A percentile compares a stretch with the other conserved stretches of the same genome.
These are phyloP conservation scores for Parotia lawesii DNA, from an alignment of 2,113 vertebrate species.

Conservation along the genomic window DNA sequence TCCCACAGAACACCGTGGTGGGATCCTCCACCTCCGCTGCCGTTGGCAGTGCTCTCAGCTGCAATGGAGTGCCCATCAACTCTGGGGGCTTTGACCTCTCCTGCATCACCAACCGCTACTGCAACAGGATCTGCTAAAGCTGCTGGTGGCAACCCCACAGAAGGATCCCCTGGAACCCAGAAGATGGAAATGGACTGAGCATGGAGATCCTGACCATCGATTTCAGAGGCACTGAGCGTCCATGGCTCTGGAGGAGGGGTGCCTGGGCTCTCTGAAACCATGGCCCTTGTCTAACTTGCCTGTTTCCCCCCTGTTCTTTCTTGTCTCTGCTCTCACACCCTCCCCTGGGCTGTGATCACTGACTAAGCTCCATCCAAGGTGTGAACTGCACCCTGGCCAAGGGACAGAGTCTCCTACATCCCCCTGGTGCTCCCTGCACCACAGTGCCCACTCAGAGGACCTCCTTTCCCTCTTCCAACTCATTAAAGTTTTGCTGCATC, in stretches of 20 bases:
- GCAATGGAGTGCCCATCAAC: rapidly evolving
- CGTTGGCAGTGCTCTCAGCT: not conserved
- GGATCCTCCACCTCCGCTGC: not conserved
- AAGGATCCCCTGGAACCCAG: not conserved
- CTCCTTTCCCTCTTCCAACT: not conserved
- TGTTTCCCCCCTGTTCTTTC: rapidly evolving
- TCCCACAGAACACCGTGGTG: not conserved
- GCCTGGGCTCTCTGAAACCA: not conserved
- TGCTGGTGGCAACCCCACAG: too few relatives aligned
- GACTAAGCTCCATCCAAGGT: not conserved
- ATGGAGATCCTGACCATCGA: not conserved
- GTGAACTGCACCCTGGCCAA: not conserved
- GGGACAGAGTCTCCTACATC: not conserved
- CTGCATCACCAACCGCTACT: not conserved
- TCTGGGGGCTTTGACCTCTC: not conserved
- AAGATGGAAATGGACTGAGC: not conserved
- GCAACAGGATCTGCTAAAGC: not conserved
- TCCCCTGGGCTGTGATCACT: not conserved
- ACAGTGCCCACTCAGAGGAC: not conserved
- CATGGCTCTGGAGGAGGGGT: rapidly evolving
- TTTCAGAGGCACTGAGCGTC: not conserved
- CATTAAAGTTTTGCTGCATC: slow-evolving; percentile 17
- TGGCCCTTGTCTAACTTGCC: not conserved
- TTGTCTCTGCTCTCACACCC: rapidly evolving
- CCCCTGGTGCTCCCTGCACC: not conserved